These are phyloP conservation scores for Chondrosia reniformis DNA, from an alignment of 37 sponge, comb jelly and placozoan species.

Conservation along the genomic window DNA sequence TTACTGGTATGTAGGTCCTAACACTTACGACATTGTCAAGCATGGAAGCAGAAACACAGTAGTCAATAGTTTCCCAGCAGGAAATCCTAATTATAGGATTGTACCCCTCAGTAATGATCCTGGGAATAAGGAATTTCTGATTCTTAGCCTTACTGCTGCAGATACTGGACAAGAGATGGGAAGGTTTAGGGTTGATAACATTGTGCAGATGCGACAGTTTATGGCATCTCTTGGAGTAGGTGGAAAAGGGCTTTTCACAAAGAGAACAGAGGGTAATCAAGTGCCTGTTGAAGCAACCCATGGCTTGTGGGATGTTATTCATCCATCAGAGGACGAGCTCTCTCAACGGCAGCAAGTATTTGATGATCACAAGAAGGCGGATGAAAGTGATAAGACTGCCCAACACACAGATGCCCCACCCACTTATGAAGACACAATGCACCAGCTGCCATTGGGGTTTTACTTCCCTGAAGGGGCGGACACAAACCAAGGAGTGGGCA, in stretches of 20 bases:
- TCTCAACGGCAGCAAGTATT: slow-evolving; percentile 38
- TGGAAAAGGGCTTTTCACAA: slow-evolving; percentile 45
- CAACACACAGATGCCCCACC: slow-evolving; percentile 48
- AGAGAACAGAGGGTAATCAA: slow-evolving; percentile 16
- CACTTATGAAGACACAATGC: slow-evolving; percentile 44
- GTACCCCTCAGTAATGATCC: slow-evolving; percentile 57
- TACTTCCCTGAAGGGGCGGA: slow-evolving; percentile 60
- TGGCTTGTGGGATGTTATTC: slow-evolving; percentile 62
- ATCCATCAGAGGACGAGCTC: slow-evolving; percentile 65
- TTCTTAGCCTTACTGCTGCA: slow-evolving; percentile 42
- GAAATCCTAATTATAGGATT: slow-evolving; percentile 32
- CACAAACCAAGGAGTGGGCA: slow-evolving; percentile 27
- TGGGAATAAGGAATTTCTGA: slow-evolving; percentile 41
- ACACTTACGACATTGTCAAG: background rate
- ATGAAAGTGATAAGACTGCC: background rate
- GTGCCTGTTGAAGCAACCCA: slow-evolving; percentile 58
- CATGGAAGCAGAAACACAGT: background rate
- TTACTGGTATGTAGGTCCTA: background rate
- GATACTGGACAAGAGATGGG: slow-evolving; percentile 29
- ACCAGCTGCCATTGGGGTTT: slow-evolving; percentile 58
- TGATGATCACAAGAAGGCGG: slow-evolving; percentile 22
- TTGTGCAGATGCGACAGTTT: slow-evolving; percentile 49
- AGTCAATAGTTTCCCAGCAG: slow-evolving; percentile 30
- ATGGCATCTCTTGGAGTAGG: slow-evolving; percentile 63
- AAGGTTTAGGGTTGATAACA: slow-evolving; percentile 39